A percentile compares a stretch with the other conserved stretches of the same genome.
These are phyloP conservation scores for Mallateleia sp. DNA, from an alignment of 2,888 invertebrate species.

Conservation along the genomic window DNA sequence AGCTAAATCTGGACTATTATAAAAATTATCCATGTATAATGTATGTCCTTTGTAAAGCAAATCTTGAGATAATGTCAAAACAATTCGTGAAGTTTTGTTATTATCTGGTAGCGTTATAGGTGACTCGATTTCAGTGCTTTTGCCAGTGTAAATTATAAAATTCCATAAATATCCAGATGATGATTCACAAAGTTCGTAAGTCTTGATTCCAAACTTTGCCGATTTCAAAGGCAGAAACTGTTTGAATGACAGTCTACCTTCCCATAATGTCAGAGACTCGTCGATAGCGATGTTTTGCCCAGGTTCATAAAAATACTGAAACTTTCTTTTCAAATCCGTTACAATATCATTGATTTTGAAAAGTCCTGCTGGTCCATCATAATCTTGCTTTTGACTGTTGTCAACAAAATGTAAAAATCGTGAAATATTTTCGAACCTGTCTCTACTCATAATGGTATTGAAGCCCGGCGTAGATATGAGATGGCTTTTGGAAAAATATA, in stretches of 20 bases:
- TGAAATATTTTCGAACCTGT: constrained; percentile 24
- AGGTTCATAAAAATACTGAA: constrained; percentile 38
- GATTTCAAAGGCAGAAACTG: constrained; percentile 36
- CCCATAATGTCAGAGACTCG: constrained; percentile 39
- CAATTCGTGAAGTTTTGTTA: not conserved
- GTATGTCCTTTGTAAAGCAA: constrained; percentile 17
- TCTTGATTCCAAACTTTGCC: constrained; percentile 31
- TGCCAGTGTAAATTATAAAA: constrained; percentile 42
- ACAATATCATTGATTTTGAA: constrained; percentile 44
- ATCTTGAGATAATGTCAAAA: not conserved
- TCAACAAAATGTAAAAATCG: constrained; percentile 37
- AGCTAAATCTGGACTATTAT: constrained; percentile 5
- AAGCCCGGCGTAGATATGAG: constrained; percentile 25
- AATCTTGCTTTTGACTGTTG: constrained; percentile 2
- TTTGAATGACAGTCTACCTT: constrained; percentile 33
- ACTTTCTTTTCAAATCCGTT: constrained; percentile 18
- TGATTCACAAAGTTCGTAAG: constrained; percentile 52
- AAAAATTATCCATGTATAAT: not conserved
- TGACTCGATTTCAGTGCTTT: constrained; percentile 4
- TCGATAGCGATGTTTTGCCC: constrained; percentile 35
- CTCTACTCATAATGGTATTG: constrained; percentile 23
- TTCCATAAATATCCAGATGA: constrained; percentile 49
- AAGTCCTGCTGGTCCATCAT: not conserved
- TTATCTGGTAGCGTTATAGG: not conserved
- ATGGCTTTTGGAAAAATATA: constrained; percentile 45